A percentile compares a stretch with the other conserved stretches of the same genome.
phyloP scores from a whole-genome alignment of 1,140 invertebrate genomes.

The Melipona quadrifasciata region DNA sequence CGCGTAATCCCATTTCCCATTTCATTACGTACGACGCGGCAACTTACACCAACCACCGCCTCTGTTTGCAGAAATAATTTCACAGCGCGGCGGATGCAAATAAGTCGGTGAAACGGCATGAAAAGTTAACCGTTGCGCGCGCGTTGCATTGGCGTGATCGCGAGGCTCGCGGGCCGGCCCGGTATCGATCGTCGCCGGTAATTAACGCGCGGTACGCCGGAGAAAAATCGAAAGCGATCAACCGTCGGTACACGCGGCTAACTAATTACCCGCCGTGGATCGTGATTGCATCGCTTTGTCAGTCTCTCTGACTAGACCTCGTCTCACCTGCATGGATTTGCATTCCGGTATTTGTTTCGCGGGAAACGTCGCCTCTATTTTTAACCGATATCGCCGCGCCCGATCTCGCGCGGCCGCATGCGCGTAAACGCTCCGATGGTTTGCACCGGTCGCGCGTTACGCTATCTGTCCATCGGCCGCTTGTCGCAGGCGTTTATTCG shows the following conservation, averaged over 20 bases:
- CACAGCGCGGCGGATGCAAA: neutral
- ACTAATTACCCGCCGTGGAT: conserved; percentile 73
- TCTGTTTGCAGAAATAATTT: neutral
- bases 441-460: neutral
- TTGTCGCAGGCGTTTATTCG: neutral
- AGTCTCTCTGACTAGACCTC: conserved; percentile 55
- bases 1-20: neutral
- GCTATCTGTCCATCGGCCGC: neutral
- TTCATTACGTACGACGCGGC: neutral
- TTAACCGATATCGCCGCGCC: conserved; percentile 45
- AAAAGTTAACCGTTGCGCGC: conserved; percentile 46
- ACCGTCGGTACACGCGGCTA: conserved; percentile 60
- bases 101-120: neutral
- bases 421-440: conserved; percentile 28
- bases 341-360: conserved; percentile 69
- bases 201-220: conserved; percentile 62
- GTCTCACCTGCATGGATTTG: conserved; percentile 68
- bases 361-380: conserved; percentile 60
- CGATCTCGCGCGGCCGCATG: neutral
- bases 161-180: neutral
- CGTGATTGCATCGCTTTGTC: conserved; percentile 74
- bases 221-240: conserved; percentile 74
- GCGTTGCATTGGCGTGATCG: conserved; percentile 35
- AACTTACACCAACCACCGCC: neutral
- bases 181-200: conserved; percentile 63